Conservation (phyloP, 2,113 vertebrate species). For the Pterophyllum scalare region DNA sequence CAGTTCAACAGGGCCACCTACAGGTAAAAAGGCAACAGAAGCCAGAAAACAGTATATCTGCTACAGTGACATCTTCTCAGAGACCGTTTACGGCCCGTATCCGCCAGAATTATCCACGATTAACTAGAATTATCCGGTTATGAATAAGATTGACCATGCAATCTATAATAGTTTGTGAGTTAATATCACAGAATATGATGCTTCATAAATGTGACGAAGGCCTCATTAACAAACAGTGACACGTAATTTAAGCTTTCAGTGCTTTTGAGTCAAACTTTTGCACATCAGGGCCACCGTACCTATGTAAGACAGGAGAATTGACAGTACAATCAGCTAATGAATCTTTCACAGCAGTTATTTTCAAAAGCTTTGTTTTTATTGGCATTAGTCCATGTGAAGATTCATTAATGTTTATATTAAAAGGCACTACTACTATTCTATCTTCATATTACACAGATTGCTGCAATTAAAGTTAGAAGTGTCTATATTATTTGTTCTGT, state of each 20-base stretch:
- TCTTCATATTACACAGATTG: no score
- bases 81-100: neutral
- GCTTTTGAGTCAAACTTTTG: neutral
- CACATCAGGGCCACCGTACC: no score
- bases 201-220: neutral
- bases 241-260: neutral
- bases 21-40: conserved; percentile 22
- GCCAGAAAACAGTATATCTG: neutral
- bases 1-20: conserved; percentile 54
- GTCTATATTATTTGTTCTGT: no score
- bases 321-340: no score
- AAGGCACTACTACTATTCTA: no score
- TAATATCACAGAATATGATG: neutral
- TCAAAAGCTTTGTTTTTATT: no score
- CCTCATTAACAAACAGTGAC: neutral
- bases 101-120: neutral
- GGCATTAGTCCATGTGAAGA: no score
- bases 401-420: no score
- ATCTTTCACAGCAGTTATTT: no score
- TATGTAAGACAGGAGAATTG: no score
- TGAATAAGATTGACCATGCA: neutral
- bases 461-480: no score
- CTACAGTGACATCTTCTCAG: neutral
- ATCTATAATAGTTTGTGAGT: neutral
- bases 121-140: neutral